Base-by-base conservation (phyloP, 2,888 invertebrate genomes). In the Aphrophora alni region DNA sequence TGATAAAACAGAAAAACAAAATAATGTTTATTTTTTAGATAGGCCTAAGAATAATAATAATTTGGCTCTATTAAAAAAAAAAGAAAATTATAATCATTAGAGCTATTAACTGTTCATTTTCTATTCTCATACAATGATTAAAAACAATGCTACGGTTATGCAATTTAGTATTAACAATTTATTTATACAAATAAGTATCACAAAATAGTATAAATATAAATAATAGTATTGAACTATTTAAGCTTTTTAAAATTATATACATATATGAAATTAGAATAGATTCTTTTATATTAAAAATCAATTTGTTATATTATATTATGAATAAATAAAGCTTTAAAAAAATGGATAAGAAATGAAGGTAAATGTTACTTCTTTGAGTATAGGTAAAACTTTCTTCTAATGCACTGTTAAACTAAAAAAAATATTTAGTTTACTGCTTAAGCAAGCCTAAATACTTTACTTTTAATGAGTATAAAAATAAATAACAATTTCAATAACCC, bases 401-500 rank as follows among this genome's bases (percentile, higher is more conserved):
- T 59, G 21, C 59, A 59, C 59, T 59, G 59, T n/a, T 21, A 21
- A 59, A 59, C 59, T 59, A 59, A 59, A 59, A n/a, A 59, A 21
- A 59, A 1, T 21, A 21, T 59, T 59, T 33, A 5, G 21, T n/a
- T 21, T 59, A 59, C 10, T 59, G 59, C 4, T 10, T 59, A 21
- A 59, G 59, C 59, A 59, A n/a, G 21, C 21, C 59, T 59, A 59
- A 21, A 59, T 21, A 59, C 59, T 59, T 44, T 59, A 59, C 14
- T 21, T 59, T 5, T 59, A 59, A 44, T 44, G n/a, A 21, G 59
- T 59, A 59, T 21, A 59, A 33, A 21, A 25, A 71, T 72, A 27
- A 71, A 25, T 72, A 78, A 38, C 38, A 72, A n/a, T 78, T 72
- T 59, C 59, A 59, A 21, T 59, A 68, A 78, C 78, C 77, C 71